These are phyloP conservation scores for Ceuthmochares aereus DNA, from an alignment of 2,113 vertebrate species.

Conservation along the genomic window DNA sequence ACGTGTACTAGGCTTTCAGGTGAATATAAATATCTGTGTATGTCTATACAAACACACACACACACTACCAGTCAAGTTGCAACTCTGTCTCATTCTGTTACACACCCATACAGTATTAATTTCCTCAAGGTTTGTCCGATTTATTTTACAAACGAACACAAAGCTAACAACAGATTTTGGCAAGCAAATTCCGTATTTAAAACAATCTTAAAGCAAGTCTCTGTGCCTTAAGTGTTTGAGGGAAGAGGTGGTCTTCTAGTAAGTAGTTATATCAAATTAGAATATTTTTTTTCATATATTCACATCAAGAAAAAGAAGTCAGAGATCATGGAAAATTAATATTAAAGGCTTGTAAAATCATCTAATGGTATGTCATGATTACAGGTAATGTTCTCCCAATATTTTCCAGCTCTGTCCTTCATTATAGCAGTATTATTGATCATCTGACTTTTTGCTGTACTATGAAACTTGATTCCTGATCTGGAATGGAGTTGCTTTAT, in stretches of 20 bases:
- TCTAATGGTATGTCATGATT: neutral
- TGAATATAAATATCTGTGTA: neutral
- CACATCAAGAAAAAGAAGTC: neutral
- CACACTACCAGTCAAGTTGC: neutral
- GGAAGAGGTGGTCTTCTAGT: neutral
- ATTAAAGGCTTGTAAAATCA: neutral
- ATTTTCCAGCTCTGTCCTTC: neutral
- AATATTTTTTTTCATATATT: neutral
- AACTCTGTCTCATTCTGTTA: neutral
- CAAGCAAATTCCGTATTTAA: neutral
- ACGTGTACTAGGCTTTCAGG: fast-evolving
- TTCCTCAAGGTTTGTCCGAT: neutral
- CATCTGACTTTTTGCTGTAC: neutral
- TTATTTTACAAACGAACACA: neutral
- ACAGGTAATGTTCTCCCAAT: neutral
- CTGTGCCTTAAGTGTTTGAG: too few species aligned
- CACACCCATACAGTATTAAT: neutral
- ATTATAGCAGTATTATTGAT: neutral
- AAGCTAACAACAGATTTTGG: neutral
- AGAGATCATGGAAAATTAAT: neutral
- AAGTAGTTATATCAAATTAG: neutral
- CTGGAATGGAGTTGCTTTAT: neutral
- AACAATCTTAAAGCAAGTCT: neutral
- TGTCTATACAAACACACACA: neutral
- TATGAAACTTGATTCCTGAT: neutral